A percentile compares a stretch with the other conserved stretches of the same genome.
Evolutionary conservation across 2,888 invertebrate species (phyloP).

Genomic region (Branchipolynoe longqiensis): DNA sequence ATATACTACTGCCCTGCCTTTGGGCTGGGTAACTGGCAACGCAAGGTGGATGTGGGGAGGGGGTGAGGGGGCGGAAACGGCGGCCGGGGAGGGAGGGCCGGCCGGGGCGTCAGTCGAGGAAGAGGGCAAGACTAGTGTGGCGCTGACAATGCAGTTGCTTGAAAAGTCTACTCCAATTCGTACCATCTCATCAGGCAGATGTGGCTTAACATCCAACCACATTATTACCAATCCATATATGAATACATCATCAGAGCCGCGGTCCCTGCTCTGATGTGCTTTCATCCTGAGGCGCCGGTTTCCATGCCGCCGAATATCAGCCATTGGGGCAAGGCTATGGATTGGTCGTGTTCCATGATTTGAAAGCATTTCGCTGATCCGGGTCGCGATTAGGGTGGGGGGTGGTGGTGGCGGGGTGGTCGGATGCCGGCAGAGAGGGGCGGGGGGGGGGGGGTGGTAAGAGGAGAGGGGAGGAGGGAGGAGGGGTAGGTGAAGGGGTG

Average conservation of each 20-base stretch:
- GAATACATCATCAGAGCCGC: conserved; percentile 43
- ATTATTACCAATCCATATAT: conserved; percentile 54
- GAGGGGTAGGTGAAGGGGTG: too few species aligned
- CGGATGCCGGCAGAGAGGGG: too few species aligned
- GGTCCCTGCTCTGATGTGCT: not conserved
- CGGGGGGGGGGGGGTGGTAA: not conserved
- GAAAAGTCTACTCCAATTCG: not conserved
- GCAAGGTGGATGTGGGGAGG: too few species aligned
- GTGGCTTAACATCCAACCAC: not conserved
- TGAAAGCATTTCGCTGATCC: conserved; percentile 53
- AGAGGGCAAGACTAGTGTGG: too few species aligned
- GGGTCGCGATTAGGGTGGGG: not conserved
- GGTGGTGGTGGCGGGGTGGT: not conserved
- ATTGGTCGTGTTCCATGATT: conserved; percentile 14
- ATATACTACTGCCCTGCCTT: conserved; percentile 12
- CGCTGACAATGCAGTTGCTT: conserved; percentile 39
- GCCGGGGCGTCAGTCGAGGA: too few species aligned
- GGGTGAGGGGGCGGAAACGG: not conserved
- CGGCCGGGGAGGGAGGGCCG: not conserved
- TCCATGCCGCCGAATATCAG: conserved; percentile 52
- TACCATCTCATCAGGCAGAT: not conserved
- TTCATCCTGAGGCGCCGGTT: not conserved
- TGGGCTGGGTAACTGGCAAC: too few species aligned
- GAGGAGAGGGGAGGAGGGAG: not conserved
- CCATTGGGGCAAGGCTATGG: conserved; percentile 13